These are phyloP conservation scores for Apteryx mantelli DNA, from an alignment of 2,113 vertebrate genomes.

Conservation along the genomic window DNA sequence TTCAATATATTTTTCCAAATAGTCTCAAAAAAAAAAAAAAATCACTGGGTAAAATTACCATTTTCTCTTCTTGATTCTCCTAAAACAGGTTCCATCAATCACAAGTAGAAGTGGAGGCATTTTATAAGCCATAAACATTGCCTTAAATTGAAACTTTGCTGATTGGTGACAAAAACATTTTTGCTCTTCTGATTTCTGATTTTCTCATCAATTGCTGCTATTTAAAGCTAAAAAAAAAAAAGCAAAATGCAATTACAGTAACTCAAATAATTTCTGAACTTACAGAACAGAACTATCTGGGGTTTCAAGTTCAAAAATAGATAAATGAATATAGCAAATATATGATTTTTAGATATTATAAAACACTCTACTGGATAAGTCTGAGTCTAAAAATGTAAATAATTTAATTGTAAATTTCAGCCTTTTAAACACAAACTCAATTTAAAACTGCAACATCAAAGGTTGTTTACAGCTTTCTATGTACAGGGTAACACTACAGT, in stretches of 20 bases:
- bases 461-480: neutral
- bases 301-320: neutral
- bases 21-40: neutral
- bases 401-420: neutral
- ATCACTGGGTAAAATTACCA: slow-evolving; percentile 1
- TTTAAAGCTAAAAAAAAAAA: slow-evolving; percentile 11
- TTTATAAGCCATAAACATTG: slow-evolving; percentile 2
- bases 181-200: slow-evolving; percentile 19
- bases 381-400: neutral
- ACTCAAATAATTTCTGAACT: slow-evolving; percentile 5
- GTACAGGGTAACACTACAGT: neutral
- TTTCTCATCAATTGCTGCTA: slow-evolving; percentile 21
- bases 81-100: slow-evolving; percentile 21
- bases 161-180: neutral
- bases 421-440: neutral
- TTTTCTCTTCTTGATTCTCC: slow-evolving; percentile 34
- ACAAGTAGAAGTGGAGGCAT: neutral
- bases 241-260: neutral
- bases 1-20: slow-evolving; percentile 36
- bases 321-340: neutral
- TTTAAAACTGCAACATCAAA: neutral
- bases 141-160: slow-evolving; percentile 39
- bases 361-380: neutral
- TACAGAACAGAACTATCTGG: neutral
- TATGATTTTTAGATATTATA: neutral